These are phyloP conservation scores for Orthonychiurus folsomi DNA, from an alignment of 2,888 invertebrate genomes.

Conservation along the genomic window DNA sequence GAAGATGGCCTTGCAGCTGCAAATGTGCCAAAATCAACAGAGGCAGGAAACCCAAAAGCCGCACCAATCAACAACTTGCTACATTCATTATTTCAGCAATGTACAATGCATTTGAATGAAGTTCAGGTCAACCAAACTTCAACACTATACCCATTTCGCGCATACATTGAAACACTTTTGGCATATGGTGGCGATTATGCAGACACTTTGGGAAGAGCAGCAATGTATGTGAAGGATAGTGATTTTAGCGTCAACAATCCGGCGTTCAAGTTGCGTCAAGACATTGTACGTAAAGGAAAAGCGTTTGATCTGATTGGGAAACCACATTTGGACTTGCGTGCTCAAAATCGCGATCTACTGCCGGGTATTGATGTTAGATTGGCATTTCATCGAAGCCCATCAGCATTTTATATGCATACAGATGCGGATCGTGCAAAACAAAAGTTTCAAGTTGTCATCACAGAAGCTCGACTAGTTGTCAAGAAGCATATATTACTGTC, in stretches of 20 bases:
- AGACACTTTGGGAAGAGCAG: background rate
- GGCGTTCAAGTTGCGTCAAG: slow-evolving; percentile 2
- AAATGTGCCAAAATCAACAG: no score
- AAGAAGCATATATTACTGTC: no score
- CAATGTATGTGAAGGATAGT: background rate
- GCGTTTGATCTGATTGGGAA: slow-evolving; percentile 24
- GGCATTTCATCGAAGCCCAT: slow-evolving; percentile 11
- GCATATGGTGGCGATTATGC: background rate
- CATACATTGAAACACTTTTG: background rate
- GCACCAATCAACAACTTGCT: background rate
- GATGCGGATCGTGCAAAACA: no score
- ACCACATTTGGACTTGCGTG: slow-evolving; percentile 19
- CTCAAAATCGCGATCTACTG: slow-evolving; percentile 13
- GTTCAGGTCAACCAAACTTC: background rate
- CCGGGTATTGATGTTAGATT: slow-evolving; percentile 22
- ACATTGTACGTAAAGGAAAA: slow-evolving; percentile 8
- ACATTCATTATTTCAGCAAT: background rate
- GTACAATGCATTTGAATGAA: background rate
- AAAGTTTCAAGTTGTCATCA: no score
- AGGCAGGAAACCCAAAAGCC: no score
- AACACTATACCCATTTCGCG: background rate
- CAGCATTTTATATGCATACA: slow-evolving; percentile 16
- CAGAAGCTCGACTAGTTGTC: no score
- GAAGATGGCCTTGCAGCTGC: no score
- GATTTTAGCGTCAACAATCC: background rate